These are phyloP conservation scores for Thymelicus sylvestris DNA, from an alignment of 2,888 invertebrate species.

Conservation along the genomic window DNA sequence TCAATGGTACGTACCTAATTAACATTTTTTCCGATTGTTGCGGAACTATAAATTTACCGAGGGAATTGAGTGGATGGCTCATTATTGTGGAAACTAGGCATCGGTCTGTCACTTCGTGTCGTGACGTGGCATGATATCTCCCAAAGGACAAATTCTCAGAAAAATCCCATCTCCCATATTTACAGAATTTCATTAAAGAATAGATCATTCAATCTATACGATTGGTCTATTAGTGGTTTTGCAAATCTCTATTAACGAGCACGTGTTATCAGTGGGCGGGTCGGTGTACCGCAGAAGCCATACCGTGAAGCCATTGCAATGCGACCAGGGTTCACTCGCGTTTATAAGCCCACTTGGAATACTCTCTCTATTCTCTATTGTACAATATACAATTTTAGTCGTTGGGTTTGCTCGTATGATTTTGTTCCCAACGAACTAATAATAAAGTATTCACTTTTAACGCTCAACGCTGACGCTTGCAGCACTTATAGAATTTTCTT, in stretches of 20 bases:
- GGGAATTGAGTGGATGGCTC: conserved; percentile 11
- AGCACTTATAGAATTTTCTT: too few relatives aligned
- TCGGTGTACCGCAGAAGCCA: conserved; percentile 7
- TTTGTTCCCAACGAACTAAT: background rate
- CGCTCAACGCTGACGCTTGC: too few relatives aligned
- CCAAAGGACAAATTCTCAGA: too few relatives aligned
- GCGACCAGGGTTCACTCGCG: conserved; percentile 12
- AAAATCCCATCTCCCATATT: too few relatives aligned
- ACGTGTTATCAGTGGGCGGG: background rate
- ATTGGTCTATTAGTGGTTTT: too few relatives aligned
- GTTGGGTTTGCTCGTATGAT: background rate
- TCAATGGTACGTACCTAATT: conserved; percentile 7
- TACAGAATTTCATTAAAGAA: too few relatives aligned
- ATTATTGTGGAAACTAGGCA: too few relatives aligned
- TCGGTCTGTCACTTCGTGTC: too few relatives aligned
- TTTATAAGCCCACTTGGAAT: conserved; percentile 7
- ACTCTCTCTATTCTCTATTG: background rate
- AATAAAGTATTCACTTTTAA: background rate
- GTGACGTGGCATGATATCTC: too few relatives aligned
- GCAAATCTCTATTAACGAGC: background rate
- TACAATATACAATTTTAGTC: background rate
- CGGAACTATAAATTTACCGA: conserved; percentile 20
- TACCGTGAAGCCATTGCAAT: conserved; percentile 8
- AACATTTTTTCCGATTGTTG: conserved; percentile 18
- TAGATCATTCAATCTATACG: too few relatives aligned